A percentile compares a stretch with the other conserved stretches of the same genome.
These are phyloP conservation scores for Lophura nycthemera DNA, from an alignment of 2,113 vertebrate species.

Conservation along the genomic window DNA sequence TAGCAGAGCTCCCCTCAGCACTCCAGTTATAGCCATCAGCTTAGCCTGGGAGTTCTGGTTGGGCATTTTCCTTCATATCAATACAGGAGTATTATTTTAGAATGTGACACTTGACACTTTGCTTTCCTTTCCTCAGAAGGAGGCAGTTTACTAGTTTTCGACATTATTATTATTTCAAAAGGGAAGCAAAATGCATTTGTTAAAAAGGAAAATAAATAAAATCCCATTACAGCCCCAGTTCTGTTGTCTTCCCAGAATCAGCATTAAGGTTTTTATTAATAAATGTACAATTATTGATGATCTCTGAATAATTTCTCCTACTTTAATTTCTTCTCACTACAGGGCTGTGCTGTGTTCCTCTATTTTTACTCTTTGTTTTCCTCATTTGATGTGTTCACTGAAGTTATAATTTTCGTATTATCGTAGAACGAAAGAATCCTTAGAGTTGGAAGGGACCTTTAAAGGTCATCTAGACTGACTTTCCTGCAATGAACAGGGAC, in stretches of 20 bases:
- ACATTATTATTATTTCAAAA: background rate
- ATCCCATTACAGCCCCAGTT: constrained; percentile 26
- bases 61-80: background rate
- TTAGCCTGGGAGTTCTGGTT: background rate
- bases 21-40: background rate
- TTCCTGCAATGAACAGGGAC: no score
- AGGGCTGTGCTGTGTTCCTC: background rate
- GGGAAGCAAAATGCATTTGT: constrained; percentile 10
- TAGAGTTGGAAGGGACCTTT: no score
- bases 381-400: background rate
- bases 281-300: constrained; percentile 31
- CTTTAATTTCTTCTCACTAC: constrained; percentile 15
- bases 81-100: background rate
- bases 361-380: constrained; percentile 6
- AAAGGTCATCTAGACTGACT: no score
- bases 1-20: background rate
- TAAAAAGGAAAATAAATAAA: constrained; percentile 45
- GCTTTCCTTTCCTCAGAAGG: background rate
- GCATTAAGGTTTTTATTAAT: constrained; percentile 40
- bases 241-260: constrained; percentile 31
- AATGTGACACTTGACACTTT: background rate
- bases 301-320: constrained; percentile 37
- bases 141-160: background rate
- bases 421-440: no score
- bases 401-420: constrained; percentile 9